These are phyloP conservation scores for Luperina nickerlii DNA, from an alignment of 2,888 invertebrate genomes.

Conservation along the genomic window DNA sequence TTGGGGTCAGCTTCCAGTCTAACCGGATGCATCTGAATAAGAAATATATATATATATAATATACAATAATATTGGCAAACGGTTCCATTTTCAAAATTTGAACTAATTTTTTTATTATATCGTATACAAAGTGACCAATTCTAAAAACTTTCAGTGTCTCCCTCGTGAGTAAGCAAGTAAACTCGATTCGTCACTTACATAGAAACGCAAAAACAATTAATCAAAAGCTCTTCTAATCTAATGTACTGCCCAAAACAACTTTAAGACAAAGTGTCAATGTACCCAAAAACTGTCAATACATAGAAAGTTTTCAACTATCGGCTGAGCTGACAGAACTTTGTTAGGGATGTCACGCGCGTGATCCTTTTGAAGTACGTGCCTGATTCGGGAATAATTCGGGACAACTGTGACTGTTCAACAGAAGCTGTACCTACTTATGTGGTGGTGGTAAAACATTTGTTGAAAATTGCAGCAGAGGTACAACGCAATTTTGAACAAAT, in stretches of 20 bases:
- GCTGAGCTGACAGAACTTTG: slow-evolving; percentile 20
- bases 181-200: background rate
- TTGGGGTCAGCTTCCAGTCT: too few species aligned
- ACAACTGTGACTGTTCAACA: slow-evolving; percentile 16
- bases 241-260: background rate
- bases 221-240: slow-evolving; percentile 2
- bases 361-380: slow-evolving; percentile 48
- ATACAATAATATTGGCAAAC: too few species aligned
- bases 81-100: too few species aligned
- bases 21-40: too few species aligned
- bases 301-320: slow-evolving; percentile 30
- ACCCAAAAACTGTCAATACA: slow-evolving; percentile 34
- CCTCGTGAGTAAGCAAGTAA: background rate
- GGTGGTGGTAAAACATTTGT: too few species aligned
- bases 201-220: background rate
- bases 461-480: too few species aligned
- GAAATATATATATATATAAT: too few species aligned
- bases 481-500: too few species aligned
- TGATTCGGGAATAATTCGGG: slow-evolving; percentile 33
- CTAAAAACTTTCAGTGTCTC: too few species aligned
- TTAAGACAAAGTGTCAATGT: slow-evolving; percentile 6
- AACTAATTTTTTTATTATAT: too few species aligned
- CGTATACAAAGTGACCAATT: too few species aligned
- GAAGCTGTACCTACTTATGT: background rate
- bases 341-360: slow-evolving; percentile 49